phyloP scores from a whole-genome alignment of 1,140 invertebrate species.

The Marisa cornuarietis region DNA sequence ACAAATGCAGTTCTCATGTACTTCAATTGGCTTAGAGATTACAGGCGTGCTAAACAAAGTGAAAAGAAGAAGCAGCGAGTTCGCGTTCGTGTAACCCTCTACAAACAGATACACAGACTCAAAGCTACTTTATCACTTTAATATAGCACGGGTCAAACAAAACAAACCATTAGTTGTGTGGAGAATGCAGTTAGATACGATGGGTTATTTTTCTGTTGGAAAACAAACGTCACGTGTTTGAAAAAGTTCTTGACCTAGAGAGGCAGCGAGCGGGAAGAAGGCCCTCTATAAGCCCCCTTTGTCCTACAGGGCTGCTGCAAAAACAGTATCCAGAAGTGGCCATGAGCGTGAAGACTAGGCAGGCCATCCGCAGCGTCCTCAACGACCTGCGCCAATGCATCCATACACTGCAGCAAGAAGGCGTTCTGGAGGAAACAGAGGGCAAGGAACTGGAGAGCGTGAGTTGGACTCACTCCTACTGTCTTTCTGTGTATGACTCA shows the following conservation, averaged over 20 bases:
- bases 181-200: too few relatives aligned
- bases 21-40: neutral
- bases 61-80: neutral
- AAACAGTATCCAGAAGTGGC: slow-evolving; percentile 67
- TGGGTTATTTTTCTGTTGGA: too few relatives aligned
- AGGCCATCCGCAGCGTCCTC: slow-evolving; percentile 66
- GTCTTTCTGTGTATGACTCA: neutral
- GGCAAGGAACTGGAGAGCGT: slow-evolving; percentile 57
- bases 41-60: neutral
- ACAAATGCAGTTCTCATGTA: neutral
- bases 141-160: too few relatives aligned
- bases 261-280: too few relatives aligned
- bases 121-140: neutral
- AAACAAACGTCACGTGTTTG: too few relatives aligned
- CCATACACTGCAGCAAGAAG: slow-evolving; percentile 62
- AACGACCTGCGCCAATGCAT: slow-evolving; percentile 65
- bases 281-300: neutral
- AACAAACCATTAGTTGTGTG: too few relatives aligned
- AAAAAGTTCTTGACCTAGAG: too few relatives aligned
- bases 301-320: slow-evolving; percentile 58
- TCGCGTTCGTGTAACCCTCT: neutral
- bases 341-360: slow-evolving; percentile 67
- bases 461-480: neutral
- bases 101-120: neutral
- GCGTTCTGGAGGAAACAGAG: slow-evolving; percentile 63